Evolutionary conservation across 2,888 invertebrate genomes (phyloP).

Genomic region (Lasioglossum lativentre): DNA sequence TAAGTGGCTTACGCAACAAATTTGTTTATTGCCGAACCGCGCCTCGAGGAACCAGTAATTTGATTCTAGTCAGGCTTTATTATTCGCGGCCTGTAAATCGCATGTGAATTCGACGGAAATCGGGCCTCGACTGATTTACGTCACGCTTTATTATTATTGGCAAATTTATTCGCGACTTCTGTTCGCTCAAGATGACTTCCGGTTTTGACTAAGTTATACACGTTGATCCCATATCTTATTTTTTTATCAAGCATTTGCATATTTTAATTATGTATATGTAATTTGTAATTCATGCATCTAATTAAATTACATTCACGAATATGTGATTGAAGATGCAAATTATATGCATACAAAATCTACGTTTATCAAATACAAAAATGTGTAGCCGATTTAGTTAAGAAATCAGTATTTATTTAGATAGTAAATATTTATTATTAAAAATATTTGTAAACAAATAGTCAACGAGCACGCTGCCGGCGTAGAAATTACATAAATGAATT

Average conservation of each 20-base stretch:
- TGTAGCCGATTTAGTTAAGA: neutral
- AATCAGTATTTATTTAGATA: too few relatives aligned
- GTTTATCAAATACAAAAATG: neutral
- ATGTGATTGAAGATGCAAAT: neutral
- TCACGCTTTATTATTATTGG: neutral
- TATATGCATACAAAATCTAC: neutral
- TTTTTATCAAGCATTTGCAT: neutral
- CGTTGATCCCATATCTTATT: neutral
- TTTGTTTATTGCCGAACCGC: conserved; percentile 55
- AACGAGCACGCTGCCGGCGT: neutral
- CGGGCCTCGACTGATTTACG: neutral
- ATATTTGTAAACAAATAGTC: neutral
- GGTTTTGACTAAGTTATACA: neutral
- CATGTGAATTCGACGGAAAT: neutral
- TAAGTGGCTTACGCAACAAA: conserved; percentile 50
- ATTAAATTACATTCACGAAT: neutral
- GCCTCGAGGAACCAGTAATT: neutral
- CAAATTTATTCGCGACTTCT: neutral
- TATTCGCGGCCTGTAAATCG: neutral
- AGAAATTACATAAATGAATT: neutral
- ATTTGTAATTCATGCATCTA: neutral
- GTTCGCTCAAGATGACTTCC: neutral
- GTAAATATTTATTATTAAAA: too few relatives aligned
- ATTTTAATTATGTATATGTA: neutral
- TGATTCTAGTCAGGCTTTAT: neutral